phyloP scores from a whole-genome alignment of 1,140 invertebrate species.

The Tyrophagus putrescentiae region DNA sequence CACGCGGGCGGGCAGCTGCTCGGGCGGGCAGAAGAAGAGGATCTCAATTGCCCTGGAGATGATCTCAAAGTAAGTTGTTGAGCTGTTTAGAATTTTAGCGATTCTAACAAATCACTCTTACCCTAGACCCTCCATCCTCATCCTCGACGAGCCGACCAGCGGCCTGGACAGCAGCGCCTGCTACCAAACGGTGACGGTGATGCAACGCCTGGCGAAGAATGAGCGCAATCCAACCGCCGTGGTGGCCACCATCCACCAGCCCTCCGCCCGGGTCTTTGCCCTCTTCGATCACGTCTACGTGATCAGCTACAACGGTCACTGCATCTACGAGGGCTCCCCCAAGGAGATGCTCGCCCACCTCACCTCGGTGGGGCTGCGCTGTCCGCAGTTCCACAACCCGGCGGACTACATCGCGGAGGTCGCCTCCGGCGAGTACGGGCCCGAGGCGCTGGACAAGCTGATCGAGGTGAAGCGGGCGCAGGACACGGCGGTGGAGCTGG shows the following conservation, averaged over 20 bases:
- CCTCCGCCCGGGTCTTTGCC: conserved; percentile 63
- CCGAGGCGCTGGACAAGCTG: conserved; percentile 8
- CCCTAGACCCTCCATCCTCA: conserved; percentile 36
- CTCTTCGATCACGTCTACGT: conserved; percentile 53
- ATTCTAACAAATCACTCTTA: not conserved
- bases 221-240: conserved; percentile 38
- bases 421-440: conserved; percentile 22
- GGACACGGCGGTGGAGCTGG: not conserved
- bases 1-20: conserved; percentile 9
- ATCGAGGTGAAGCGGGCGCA: not conserved
- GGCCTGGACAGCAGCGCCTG: conserved; percentile 67
- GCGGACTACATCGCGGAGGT: conserved; percentile 24
- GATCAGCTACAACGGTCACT: conserved; percentile 10
- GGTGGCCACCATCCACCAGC: conserved; percentile 71
- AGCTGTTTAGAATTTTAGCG: not conserved
- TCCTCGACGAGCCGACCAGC: conserved; percentile 67
- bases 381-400: conserved; percentile 24
- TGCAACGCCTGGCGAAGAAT: conserved; percentile 39
- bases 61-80: conserved; percentile 35
- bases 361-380: not conserved
- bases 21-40: conserved; percentile 76
- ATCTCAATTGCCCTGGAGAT: conserved; percentile 83
- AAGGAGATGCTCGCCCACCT: conserved; percentile 3
- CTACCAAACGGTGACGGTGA: conserved; percentile 49
- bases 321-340: conserved; percentile 22